phyloP scores from a whole-genome alignment of 2,797 vertebrate species.

The Brachyrhaphis roseni region DNA sequence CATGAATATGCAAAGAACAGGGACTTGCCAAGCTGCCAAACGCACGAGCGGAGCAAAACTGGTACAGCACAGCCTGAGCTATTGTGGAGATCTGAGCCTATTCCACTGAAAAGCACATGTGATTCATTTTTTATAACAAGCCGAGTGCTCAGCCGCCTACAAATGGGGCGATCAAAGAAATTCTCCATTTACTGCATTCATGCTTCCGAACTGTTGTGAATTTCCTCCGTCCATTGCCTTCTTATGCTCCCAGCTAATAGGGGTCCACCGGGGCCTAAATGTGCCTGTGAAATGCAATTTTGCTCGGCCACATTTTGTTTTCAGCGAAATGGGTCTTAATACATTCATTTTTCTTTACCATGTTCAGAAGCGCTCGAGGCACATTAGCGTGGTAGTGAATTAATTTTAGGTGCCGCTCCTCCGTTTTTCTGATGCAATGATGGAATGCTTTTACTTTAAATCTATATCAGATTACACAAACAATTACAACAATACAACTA shows the following conservation, averaged over 20 bases:
- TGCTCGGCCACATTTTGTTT: constrained; percentile 38
- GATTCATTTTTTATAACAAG: constrained; percentile 48
- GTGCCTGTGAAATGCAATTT: constrained; percentile 40
- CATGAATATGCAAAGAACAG: constrained; percentile 60
- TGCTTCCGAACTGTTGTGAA: constrained; percentile 12
- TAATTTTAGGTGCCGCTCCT: constrained; percentile 9
- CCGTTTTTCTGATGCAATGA: constrained; percentile 18
- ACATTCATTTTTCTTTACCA: constrained; percentile 21
- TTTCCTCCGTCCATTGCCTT: constrained; percentile 21
- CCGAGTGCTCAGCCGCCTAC: constrained; percentile 36
- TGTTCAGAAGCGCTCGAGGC: constrained; percentile 19
- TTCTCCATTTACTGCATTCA: constrained; percentile 28
- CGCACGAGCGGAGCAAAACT: constrained; percentile 40
- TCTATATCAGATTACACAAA: constrained; percentile 63
- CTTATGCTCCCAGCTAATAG: constrained; percentile 24
- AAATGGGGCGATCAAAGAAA: constrained; percentile 52
- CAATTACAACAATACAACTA: constrained; percentile 56
- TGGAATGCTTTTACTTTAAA: constrained; percentile 41
- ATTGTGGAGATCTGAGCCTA: constrained; percentile 46
- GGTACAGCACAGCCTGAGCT: constrained; percentile 28
- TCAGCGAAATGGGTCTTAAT: constrained; percentile 18
- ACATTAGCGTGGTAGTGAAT: constrained; percentile 18
- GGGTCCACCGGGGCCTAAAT: constrained; percentile 15
- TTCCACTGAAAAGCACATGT: constrained; percentile 24
- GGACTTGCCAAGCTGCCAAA: constrained; percentile 56